Percentiles rank a stretch among this genome's conserved stretches.
Conservation (phyloP, 2,888 invertebrate genomes). For the Drosophila macrospina region DNA sequence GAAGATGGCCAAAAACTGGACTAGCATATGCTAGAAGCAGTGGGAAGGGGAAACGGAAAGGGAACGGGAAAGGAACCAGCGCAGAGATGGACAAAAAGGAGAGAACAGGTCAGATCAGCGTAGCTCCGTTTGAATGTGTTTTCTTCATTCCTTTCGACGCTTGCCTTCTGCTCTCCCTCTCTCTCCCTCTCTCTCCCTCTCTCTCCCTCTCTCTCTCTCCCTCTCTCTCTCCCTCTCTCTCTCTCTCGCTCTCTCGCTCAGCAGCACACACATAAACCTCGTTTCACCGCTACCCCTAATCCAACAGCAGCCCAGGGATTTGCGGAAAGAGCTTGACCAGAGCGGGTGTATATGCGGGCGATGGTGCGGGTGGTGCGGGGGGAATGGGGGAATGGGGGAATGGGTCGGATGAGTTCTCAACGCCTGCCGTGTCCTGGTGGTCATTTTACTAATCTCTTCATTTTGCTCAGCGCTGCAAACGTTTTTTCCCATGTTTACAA, state of each 20-base stretch:
- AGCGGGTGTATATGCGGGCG: too few relatives aligned
- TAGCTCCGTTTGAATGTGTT: constrained; percentile 44
- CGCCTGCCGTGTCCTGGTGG: constrained; percentile 57
- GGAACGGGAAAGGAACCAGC: background rate
- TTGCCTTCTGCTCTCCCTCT: constrained; percentile 19
- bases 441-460: constrained; percentile 81
- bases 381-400: too few relatives aligned
- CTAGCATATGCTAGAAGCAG: background rate
- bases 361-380: too few relatives aligned
- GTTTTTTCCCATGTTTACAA: constrained; percentile 72
- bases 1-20: constrained; percentile 42
- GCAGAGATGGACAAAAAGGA: background rate
- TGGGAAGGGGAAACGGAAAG: background rate
- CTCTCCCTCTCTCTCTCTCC: background rate
- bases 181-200: constrained; percentile 1
- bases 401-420: constrained; percentile 18
- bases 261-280: constrained; percentile 7
- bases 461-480: constrained; percentile 58
- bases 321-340: constrained; percentile 1
- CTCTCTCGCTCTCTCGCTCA: constrained; percentile 3
- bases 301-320: constrained; percentile 5
- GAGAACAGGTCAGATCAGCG: constrained; percentile 39
- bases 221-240: background rate
- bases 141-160: constrained; percentile 44
- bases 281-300: background rate